These are phyloP conservation scores for Coluber constrictor DNA, from an alignment of 2,797 vertebrate genomes.

Conservation along the genomic window DNA sequence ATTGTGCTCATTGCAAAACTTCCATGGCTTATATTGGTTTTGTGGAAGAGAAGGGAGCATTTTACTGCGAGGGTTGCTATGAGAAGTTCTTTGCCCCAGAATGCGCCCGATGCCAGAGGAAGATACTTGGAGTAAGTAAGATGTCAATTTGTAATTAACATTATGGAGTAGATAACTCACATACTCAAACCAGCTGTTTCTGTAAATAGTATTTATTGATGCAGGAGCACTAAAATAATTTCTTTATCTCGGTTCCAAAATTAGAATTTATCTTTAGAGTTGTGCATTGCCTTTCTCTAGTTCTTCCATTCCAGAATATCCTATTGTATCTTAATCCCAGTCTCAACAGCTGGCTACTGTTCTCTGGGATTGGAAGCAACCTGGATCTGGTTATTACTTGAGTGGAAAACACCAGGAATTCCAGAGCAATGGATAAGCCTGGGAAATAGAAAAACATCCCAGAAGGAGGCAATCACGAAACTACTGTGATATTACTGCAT, in stretches of 20 bases:
- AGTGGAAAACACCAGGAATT: neutral
- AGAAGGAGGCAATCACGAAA: neutral
- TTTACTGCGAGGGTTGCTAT: conserved; percentile 91
- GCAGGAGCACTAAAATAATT: neutral
- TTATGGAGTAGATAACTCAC: neutral
- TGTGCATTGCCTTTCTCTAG: no score
- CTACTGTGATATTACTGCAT: neutral
- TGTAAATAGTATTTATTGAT: neutral
- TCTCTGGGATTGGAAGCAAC: neutral
- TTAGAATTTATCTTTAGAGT: neutral
- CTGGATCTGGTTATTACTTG: neutral
- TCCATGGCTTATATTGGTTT: conserved; percentile 89
- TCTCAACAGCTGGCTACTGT: neutral
- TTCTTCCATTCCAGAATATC: neutral
- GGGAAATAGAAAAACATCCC: neutral
- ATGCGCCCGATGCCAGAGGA: conserved; percentile 86
- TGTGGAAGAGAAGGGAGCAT: conserved; percentile 88
- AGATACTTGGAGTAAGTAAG: conserved; percentile 90
- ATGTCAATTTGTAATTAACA: neutral
- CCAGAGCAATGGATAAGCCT: neutral
- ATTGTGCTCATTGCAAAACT: conserved; percentile 86
- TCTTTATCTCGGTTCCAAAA: neutral
- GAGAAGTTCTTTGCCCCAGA: conserved; percentile 93
- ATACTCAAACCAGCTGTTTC: neutral
- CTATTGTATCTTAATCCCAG: neutral